Conservation (phyloP, 2,113 vertebrate species). For the Clupea harengus region DNA sequence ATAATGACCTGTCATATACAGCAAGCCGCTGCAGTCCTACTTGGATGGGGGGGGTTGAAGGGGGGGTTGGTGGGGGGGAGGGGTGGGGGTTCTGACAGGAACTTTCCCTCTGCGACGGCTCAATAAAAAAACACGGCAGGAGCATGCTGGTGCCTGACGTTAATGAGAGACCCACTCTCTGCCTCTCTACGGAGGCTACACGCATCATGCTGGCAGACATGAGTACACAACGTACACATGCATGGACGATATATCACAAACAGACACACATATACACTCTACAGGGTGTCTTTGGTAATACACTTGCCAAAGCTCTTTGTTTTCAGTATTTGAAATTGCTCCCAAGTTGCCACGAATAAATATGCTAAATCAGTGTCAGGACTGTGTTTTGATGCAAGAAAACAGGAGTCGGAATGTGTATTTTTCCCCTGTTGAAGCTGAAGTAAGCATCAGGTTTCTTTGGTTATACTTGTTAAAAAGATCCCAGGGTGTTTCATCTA, state of each 20-base stretch:
- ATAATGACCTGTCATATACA: constrained; percentile 42
- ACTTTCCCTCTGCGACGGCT: neutral
- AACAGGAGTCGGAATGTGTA: neutral
- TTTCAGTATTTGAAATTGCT: neutral
- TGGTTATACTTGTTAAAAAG: neutral
- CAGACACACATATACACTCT: neutral
- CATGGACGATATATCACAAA: neutral
- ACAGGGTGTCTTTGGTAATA: neutral
- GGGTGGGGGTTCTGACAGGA: neutral
- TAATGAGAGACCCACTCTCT: neutral
- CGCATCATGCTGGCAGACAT: too few species aligned
- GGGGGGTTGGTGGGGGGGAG: neutral
- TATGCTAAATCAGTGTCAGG: neutral
- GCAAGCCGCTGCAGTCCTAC: neutral
- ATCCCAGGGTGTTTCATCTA: neutral
- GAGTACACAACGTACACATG: neutral
- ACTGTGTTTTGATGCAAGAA: neutral
- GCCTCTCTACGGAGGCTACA: neutral
- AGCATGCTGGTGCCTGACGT: neutral
- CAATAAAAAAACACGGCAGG: neutral
- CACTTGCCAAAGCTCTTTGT: neutral
- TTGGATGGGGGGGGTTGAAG: neutral
- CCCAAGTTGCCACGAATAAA: neutral
- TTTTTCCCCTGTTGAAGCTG: neutral
- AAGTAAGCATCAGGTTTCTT: neutral